Evolutionary conservation across 2,113 vertebrate genomes (phyloP), one percentile per base, ranked within the genome.

Genomic region (Taxidea taxus): DNA sequence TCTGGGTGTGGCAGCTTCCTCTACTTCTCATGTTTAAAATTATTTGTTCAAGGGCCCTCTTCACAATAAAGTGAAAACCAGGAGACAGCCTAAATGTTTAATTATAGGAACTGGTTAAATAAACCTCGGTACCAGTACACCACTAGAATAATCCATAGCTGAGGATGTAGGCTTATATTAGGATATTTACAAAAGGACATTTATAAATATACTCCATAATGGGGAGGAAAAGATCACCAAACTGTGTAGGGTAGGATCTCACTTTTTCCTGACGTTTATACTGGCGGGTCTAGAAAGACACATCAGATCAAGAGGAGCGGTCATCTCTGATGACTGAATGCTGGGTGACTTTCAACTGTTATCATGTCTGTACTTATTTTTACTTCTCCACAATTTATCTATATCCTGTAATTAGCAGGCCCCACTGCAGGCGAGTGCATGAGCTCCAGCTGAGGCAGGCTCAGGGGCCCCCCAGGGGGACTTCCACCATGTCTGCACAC

Each of bases 211-310:
- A 78, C 78, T 37, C 90, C 31, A 31, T 93, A 47, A 34, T 39
- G n/a, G 62, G 1, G 6, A 23, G 21, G 8, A 20, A 66, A 18
- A 42, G 29, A 70, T 80, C 21, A 78, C 7, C 88, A 58, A 80
- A 75, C 60, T n/a, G 83, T 21, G 21, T 34, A 78, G 42, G 23
- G 7, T 13, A 93, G 51, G 44, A 68, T 62, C 12, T 39, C 23
- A 39, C 56, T 78, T 90, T 87, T 77, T 56, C 51, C 90, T 42
- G 21, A 77, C 51, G 27, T 92, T 27, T 90, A 37, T 0, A 90
- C n/a, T 27, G n/a, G 7, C 27, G 56, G 56, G 31, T 93, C 56
- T 51, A 93, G 51, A 91, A 90, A 83, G 31, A 93, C 11, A n/a
- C 16, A 62, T 56, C 4, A 47, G 86, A 58, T 68, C 47, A 27